A percentile compares a stretch with the other conserved stretches of the same genome.
These are phyloP conservation scores for Corynorhinus townsendii DNA, from an alignment of 2,113 vertebrate genomes.

Conservation along the genomic window DNA sequence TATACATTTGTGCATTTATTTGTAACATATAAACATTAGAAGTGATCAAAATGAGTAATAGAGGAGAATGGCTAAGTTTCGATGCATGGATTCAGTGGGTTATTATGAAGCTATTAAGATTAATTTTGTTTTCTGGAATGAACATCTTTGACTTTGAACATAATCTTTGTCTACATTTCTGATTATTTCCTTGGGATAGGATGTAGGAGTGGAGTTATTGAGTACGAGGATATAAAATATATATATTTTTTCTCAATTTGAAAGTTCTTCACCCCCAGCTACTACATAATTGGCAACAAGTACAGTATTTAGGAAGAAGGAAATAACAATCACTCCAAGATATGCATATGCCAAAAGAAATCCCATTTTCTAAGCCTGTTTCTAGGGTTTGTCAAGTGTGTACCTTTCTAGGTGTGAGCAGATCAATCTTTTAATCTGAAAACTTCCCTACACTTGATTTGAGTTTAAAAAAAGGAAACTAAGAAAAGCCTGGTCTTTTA, in stretches of 20 bases:
- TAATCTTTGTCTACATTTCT: not conserved
- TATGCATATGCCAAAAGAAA: not conserved
- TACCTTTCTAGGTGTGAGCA: not conserved
- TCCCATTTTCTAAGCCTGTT: not conserved
- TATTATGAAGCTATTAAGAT: not conserved
- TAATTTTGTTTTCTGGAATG: constrained; percentile 25
- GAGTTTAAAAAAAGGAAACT: constrained; percentile 13
- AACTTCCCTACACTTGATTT: not conserved
- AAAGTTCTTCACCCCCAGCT: not conserved
- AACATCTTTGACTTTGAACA: not conserved
- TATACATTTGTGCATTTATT: not conserved
- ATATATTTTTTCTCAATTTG: not conserved
- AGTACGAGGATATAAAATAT: not conserved
- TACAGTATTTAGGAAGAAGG: not conserved
- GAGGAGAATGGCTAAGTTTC: not conserved
- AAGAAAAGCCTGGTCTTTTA: not conserved
- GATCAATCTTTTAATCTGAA: not conserved
- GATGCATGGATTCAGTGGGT: not conserved
- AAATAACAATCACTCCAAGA: not conserved
- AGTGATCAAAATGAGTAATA: not conserved
- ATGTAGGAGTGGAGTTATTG: not conserved
- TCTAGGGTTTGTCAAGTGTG: not conserved
- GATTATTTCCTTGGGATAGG: not conserved
- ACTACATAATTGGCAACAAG: not conserved
- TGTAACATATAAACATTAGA: not conserved